Conservation (phyloP, 2,888 invertebrate species). For the Marasmarcha lunaedactyla region DNA sequence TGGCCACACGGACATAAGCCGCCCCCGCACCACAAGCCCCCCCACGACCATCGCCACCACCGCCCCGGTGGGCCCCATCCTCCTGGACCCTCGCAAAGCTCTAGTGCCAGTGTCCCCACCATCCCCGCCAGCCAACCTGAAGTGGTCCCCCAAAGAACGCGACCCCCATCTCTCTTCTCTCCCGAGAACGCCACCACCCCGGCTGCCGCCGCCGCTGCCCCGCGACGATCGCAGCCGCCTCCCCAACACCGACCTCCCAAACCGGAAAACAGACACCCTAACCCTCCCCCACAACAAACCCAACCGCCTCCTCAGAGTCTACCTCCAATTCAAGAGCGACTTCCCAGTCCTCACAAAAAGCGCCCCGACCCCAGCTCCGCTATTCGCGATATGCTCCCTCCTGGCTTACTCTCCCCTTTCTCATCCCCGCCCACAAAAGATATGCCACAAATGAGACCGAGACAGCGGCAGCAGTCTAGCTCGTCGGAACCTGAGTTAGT, state of each 20-base stretch:
- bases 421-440: constrained; percentile 37
- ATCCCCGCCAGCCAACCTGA: constrained; percentile 17
- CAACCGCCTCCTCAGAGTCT: constrained; percentile 26
- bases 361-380: constrained; percentile 42
- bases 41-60: constrained; percentile 47
- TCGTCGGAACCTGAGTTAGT: constrained; percentile 72
- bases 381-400: constrained; percentile 52
- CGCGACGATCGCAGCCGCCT: constrained; percentile 43
- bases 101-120: constrained; percentile 18
- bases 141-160: constrained; percentile 31
- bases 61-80: constrained; percentile 33
- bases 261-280: constrained; percentile 20
- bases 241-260: constrained; percentile 31
- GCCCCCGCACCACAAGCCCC: constrained; percentile 38
- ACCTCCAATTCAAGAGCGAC: constrained; percentile 20
- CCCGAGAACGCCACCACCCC: constrained; percentile 65
- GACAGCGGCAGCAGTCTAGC: constrained; percentile 46
- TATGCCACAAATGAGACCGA: constrained; percentile 19
- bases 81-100: constrained; percentile 20
- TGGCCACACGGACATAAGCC: constrained; percentile 42
- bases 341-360: constrained; percentile 37
- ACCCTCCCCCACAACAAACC: constrained; percentile 22
- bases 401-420: constrained; percentile 58
- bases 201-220: constrained; percentile 32
- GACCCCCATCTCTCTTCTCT: constrained; percentile 74